These are phyloP conservation scores for Oscheius sp. DNA, from an alignment of 2,888 invertebrate species.

Conservation along the genomic window DNA sequence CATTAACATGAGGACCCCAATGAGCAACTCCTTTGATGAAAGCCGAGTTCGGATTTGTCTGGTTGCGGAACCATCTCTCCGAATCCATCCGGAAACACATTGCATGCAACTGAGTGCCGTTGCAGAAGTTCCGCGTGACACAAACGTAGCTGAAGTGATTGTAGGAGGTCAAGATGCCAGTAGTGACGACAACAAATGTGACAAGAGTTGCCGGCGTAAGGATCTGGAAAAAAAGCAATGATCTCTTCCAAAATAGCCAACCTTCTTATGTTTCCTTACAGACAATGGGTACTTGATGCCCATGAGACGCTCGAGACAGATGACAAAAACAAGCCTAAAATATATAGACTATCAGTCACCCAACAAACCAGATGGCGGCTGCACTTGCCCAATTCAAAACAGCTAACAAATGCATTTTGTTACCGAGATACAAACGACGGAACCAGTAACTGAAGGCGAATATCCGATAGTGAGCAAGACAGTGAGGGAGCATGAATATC, in stretches of 20 bases:
- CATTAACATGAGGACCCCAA: conserved; percentile 52
- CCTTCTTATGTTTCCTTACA: conserved; percentile 43
- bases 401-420: conserved; percentile 62
- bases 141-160: conserved; percentile 61
- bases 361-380: conserved; percentile 62
- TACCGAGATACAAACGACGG: conserved; percentile 58
- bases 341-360: neutral
- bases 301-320: conserved; percentile 64
- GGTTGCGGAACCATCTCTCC: conserved; percentile 61
- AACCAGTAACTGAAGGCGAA: conserved; percentile 60
- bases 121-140: conserved; percentile 58
- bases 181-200: conserved; percentile 52
- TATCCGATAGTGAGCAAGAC: conserved; percentile 63
- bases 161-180: conserved; percentile 62
- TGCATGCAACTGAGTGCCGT: conserved; percentile 61
- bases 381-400: conserved; percentile 67
- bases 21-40: conserved; percentile 39
- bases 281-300: conserved; percentile 65
- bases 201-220: conserved; percentile 49
- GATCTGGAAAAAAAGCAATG: conserved; percentile 28
- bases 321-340: conserved; percentile 63
- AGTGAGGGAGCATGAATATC: conserved; percentile 63
- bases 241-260: neutral
- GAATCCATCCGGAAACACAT: conserved; percentile 53
- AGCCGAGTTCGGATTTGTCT: conserved; percentile 53